A percentile compares a stretch with the other conserved stretches of the same genome.
Evolutionary conservation across 2,888 invertebrate species (phyloP).

Genomic region (Eristalis pertinax): DNA sequence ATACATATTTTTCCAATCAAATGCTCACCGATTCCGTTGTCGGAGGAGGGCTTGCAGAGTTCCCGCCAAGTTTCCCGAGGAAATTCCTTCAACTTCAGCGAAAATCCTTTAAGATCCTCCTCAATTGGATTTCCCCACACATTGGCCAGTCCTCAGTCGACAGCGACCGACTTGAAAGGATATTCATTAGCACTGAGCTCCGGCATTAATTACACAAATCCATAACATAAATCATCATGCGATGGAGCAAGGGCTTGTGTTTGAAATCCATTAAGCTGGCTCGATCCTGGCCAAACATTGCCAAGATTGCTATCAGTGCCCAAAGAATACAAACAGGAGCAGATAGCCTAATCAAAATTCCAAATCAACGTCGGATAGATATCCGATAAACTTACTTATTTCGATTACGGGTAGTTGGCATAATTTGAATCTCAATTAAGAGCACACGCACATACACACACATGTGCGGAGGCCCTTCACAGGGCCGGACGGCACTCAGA

Average conservation of each 20-base stretch:
- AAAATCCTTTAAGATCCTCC: too few relatives aligned
- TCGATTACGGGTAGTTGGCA: not conserved
- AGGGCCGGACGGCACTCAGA: not conserved
- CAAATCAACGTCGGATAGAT: not conserved
- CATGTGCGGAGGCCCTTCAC: not conserved
- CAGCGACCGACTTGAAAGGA: not conserved
- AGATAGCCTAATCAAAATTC: not conserved
- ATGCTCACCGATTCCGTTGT: too few relatives aligned
- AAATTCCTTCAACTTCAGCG: too few relatives aligned
- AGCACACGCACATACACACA: not conserved
- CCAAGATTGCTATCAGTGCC: not conserved
- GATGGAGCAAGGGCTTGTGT: not conserved
- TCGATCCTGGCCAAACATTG: too few relatives aligned
- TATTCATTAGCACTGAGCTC: not conserved
- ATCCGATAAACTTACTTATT: constrained; percentile 15
- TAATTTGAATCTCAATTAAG: constrained; percentile 1
- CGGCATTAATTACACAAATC: not conserved
- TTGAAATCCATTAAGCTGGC: not conserved
- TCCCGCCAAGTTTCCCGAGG: too few relatives aligned
- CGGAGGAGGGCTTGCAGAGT: too few relatives aligned
- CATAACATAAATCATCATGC: not conserved
- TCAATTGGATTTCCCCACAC: not conserved
- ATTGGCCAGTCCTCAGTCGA: not conserved
- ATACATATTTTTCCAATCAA: too few relatives aligned
- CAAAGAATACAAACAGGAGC: not conserved